Base-by-base conservation (phyloP, 2,888 invertebrate species). In the Macrophya alboannulata region DNA sequence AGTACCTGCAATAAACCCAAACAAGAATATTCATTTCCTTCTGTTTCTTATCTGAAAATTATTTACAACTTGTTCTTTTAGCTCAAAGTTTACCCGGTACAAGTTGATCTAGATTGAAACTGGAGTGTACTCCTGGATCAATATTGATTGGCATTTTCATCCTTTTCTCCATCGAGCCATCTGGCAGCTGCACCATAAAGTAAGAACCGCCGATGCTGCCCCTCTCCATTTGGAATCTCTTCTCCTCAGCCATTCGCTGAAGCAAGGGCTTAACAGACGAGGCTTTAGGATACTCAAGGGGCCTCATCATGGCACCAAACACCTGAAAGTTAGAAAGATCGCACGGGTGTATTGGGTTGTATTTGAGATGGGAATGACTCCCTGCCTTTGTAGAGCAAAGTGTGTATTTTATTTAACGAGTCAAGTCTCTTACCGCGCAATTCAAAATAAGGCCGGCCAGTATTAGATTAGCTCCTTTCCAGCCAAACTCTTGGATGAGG, bases 101-200 rank as follows among this genome's bases (percentile, higher is more conserved):
- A 90, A 97, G 94, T 93, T 97, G 96, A 93, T 98, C 98, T 92
- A 98, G 95, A 94, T 98, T 97, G 90, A 98, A 95, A 92, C 97
- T 98, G 85, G 98, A 98, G 94, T 98, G 98, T 77, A 98, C 98
- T 83, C 98, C 98, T 5, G 98, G 98, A 94, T 98, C 98, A 87
- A 98, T 96, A 94, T 98, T 98, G 87, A 98, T 95, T 48, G 98
- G 98, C 95, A 98, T 97, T 95, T 98, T 98, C 95, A 97, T 95
- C 91, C 98, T 95, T 91, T 97, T 97, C 93, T 98, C 98, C 97
- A 98, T 97, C 21, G 97, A 97, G 87, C 98, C 98, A 91, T 98
- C 98, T 3, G 98, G 98, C 88, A 98, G 94, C 91, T 98, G 98
- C 3, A 98, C 98, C 94, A 96, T 95, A 93, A 98, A 98, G 94